Base-by-base conservation (phyloP, 2,113 vertebrate genomes). In the Antechinus flavipes region DNA sequence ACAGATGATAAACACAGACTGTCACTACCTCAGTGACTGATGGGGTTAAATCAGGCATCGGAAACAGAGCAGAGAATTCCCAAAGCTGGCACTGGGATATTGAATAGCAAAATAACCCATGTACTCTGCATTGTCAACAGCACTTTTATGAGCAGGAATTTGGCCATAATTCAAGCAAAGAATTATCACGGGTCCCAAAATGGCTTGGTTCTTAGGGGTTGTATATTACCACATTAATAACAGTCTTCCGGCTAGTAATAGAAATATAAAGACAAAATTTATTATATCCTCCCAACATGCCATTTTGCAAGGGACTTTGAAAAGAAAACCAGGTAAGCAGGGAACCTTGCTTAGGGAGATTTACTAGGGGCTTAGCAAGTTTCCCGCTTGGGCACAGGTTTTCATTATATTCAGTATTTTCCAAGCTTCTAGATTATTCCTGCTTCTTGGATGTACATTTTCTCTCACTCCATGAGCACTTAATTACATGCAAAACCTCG, bases 1-100 rank as follows among this genome's bases (percentile, higher is more conserved):
- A 96, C 95, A 95, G 42, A 23, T 22, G 35, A 89, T 92, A 90
- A 92, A 94, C 55, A 92, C 54, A 89, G 54, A 91, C 24, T 94
- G 91, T 96, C 96, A 94, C 94, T 47, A 92, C 22, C 8, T 55
- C 42, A 93, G 94, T 95, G 47, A 93, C 93, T 91, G 30, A 93
- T 96, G 46, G 61, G 91, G 93, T 93, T 95, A 95, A 93, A 55
- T 54, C n/a, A 92, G 50, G 84, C 3, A 3, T 52, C 54, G 2
- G 92, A 54, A 95, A 97, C 94, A 95, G 50, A 95, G 11, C 61
- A 94, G 90, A 89, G 58, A 89, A 55, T 89, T 52, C 56, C 30
- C 35, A 35, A 95, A 95, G 16, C 54, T 91, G 30, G n/a, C 25
- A 92, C 61, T n/a, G 12, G 8, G 84, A 47, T 89, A 2, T 56